These are phyloP conservation scores for Epinotia ramella DNA, from an alignment of 2,888 invertebrate species.

Conservation along the genomic window DNA sequence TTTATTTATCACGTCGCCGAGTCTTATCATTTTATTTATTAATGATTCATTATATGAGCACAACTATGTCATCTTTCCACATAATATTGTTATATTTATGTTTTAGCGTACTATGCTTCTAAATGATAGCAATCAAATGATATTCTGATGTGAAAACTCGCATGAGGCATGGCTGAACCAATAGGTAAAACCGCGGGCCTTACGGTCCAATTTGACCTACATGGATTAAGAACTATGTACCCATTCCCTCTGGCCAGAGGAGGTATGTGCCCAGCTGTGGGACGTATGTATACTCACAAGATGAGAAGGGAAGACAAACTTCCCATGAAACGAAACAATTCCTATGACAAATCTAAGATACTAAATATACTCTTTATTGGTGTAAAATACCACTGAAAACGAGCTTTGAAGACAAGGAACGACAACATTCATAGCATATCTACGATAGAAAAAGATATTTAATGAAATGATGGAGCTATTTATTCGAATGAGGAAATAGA, in stretches of 20 bases:
- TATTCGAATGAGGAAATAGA: background rate
- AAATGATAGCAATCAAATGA: slow-evolving; percentile 27
- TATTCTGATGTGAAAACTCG: background rate
- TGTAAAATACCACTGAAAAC: background rate
- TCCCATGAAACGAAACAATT: background rate
- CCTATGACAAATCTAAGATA: background rate
- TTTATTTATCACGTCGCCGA: too few species aligned
- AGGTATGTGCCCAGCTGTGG: background rate
- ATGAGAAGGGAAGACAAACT: background rate
- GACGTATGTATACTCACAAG: background rate
- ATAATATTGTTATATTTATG: slow-evolving; percentile 21
- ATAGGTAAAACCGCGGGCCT: background rate
- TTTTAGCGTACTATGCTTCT: slow-evolving; percentile 35
- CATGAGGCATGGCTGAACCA: background rate
- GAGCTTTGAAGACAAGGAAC: background rate
- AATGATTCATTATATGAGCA: background rate
- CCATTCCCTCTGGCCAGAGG: background rate
- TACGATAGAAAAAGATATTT: background rate
- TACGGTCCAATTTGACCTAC: background rate
- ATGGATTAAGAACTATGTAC: background rate
- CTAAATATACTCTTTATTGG: background rate
- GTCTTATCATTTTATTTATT: background rate
- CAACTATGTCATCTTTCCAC: background rate
- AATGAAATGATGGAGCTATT: background rate
- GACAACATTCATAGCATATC: background rate